These are phyloP conservation scores for Lepidochitona cinerea DNA, from an alignment of 2,888 invertebrate species.

Conservation along the genomic window DNA sequence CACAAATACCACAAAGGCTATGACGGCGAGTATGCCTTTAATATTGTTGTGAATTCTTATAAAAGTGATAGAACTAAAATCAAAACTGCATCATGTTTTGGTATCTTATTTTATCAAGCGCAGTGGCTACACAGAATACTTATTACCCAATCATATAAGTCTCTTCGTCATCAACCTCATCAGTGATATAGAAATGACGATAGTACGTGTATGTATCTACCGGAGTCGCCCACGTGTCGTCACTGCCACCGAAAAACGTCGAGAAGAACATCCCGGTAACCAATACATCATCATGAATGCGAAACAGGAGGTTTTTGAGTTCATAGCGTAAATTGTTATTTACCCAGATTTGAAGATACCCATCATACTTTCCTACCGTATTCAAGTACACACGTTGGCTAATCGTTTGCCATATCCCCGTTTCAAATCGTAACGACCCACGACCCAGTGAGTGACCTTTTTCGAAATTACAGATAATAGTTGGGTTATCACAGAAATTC, in stretches of 20 bases:
- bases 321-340: conserved; percentile 33
- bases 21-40: too few species aligned
- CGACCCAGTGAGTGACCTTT: conserved; percentile 33
- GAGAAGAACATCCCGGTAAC: conserved; percentile 50
- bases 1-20: too few species aligned
- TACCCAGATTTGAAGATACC: conserved; percentile 39
- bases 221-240: conserved; percentile 36
- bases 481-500: conserved; percentile 27
- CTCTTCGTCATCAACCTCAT: neutral
- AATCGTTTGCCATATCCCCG: conserved; percentile 43
- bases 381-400: conserved; percentile 47
- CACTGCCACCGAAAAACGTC: conserved; percentile 51
- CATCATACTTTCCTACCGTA: conserved; percentile 34
- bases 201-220: conserved; percentile 45
- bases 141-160: neutral
- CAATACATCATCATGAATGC: conserved; percentile 29
- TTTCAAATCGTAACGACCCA: conserved; percentile 25
- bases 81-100: too few species aligned
- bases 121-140: too few species aligned
- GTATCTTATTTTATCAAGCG: too few species aligned
- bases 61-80: too few species aligned
- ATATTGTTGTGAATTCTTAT: too few species aligned
- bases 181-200: conserved; percentile 35
- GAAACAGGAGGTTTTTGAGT: conserved; percentile 32
- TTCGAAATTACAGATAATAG: conserved; percentile 25